Conservation (phyloP, 2,113 vertebrate species). For the Spizaetus ornatus region DNA sequence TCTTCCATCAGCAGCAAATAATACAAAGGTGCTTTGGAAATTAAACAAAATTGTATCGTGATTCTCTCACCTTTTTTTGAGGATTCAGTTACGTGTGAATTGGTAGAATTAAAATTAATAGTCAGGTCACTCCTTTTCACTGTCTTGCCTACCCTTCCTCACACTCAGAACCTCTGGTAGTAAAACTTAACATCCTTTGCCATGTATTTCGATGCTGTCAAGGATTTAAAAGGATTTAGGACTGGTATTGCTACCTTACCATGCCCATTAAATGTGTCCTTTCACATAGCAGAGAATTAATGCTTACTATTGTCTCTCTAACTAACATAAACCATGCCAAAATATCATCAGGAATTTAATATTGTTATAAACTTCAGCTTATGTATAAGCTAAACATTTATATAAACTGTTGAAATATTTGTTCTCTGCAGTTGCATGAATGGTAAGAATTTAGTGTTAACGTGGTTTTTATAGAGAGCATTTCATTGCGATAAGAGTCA, state of each 20-base stretch:
- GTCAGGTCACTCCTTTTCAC: neutral
- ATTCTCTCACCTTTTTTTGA: neutral
- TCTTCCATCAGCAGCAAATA: neutral
- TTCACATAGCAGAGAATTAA: neutral
- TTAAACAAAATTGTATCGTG: neutral
- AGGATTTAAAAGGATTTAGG: neutral
- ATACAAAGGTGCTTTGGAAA: neutral
- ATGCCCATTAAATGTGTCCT: neutral
- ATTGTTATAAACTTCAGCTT: neutral
- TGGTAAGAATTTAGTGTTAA: neutral
- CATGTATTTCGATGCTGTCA: neutral
- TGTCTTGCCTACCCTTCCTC: neutral
- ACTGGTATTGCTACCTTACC: neutral
- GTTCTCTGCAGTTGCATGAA: neutral
- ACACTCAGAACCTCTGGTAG: neutral
- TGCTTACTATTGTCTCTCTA: neutral
- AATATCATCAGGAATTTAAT: neutral
- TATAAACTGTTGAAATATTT: neutral
- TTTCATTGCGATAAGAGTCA: neutral
- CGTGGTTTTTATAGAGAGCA: accelerated
- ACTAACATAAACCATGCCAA: neutral
- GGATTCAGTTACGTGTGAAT: neutral
- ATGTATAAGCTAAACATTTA: neutral
- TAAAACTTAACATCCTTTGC: neutral
- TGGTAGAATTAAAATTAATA: neutral